Evolutionary conservation across 2,113 vertebrate genomes (phyloP), one percentile per base, ranked within the genome.

Genomic region (Ophthalmolycus amberensis): DNA sequence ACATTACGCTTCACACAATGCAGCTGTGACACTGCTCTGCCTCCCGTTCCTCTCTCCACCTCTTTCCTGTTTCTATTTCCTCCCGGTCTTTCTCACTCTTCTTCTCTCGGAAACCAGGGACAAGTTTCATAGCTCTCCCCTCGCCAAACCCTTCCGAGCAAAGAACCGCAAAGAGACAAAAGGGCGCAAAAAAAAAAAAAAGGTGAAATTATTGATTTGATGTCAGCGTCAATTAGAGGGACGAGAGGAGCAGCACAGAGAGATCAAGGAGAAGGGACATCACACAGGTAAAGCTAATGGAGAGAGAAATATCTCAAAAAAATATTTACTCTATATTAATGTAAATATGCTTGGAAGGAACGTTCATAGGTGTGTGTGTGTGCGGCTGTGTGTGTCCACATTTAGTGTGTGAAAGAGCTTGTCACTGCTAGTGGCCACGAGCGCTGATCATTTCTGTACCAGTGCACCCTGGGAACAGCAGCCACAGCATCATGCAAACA

Each of bases 171-270:
- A 91, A 84, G 76, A 64, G 65, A 89, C 85, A 88, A 93, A 89
- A 85, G 85, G 85, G 84, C 80, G 68, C 1, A 40, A 48, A 74
- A 92, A 88, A 83, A 88, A 59, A 75, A 91, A 89, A 83, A 89
- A 91, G 94, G 83, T 69, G 81, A 91, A 93, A 86, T 68, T 85
- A 94, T 94, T 90, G 93, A 95, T 94, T 94, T 90, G 59, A 85
- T 94, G 94, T 94, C 94, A 90, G 75, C 72, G 25, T 79, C 81
- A 88, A 91, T 94, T 93, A 95, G 85, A 68, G 25, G 37, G 56
- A 20, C 11, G 25, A 77, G 82, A 50, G 71, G 42, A 65, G 71
- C 25, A 58, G 76, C 69, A 63, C 12, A 48, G 63, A 82, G 66
- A 75, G 75, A 71, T 52, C 44, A 37, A 66, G 32, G 20, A 71